Evolutionary conservation across 2,113 vertebrate genomes (phyloP).

Genomic region (Podilymbus podiceps): DNA sequence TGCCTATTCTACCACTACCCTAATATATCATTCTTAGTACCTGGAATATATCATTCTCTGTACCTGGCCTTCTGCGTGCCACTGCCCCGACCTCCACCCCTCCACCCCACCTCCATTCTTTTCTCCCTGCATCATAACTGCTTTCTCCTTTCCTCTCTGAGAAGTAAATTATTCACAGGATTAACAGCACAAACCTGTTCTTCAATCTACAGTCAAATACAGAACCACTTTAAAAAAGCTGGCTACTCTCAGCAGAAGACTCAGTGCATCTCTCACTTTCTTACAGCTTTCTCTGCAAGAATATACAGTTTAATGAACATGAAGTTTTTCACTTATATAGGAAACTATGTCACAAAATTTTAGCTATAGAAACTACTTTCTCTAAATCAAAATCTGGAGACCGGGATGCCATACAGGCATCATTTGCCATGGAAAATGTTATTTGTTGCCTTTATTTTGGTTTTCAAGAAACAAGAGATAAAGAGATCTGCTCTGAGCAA

Average conservation of each 20-base stretch:
- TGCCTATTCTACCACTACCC: neutral
- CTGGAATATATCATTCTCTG: no score
- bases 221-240: neutral
- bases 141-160: neutral
- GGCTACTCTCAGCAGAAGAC: neutral
- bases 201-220: conserved; percentile 10
- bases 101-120: neutral
- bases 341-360: neutral
- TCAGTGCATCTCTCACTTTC: neutral
- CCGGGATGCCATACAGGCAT: neutral
- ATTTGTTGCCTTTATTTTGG: neutral
- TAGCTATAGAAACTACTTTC: neutral
- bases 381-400: neutral
- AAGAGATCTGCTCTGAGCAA: neutral
- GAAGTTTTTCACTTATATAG: neutral
- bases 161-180: conserved; percentile 42
- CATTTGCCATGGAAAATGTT: neutral
- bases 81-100: no score
- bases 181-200: conserved; percentile 24
- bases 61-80: neutral
- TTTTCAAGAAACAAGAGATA: neutral
- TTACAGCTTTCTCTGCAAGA: neutral
- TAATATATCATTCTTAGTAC: neutral
- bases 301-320: neutral
- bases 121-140: neutral